These are phyloP conservation scores for Pionites leucogaster DNA, from an alignment of 2,113 vertebrate genomes.

Conservation along the genomic window DNA sequence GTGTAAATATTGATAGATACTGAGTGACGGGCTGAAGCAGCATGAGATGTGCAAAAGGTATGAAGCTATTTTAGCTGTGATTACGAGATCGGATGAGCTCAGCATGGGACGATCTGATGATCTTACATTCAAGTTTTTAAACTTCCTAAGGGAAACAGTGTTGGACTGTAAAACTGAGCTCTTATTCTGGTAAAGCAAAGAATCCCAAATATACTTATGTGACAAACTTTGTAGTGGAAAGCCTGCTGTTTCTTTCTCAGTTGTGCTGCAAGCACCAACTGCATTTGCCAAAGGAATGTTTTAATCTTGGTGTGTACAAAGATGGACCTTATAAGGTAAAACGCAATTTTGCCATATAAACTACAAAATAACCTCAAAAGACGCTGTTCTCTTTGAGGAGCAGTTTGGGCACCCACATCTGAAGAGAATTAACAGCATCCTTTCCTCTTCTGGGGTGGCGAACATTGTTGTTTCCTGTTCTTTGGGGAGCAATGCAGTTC, in stretches of 20 bases:
- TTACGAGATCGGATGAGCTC: background rate
- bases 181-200: background rate
- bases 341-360: background rate
- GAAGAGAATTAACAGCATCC: background rate
- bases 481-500: accelerated
- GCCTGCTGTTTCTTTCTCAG: background rate
- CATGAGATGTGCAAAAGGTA: background rate
- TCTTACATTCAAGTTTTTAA: background rate
- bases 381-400: background rate
- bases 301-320: background rate
- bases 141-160: background rate
- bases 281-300: background rate
- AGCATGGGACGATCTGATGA: background rate
- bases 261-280: background rate
- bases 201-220: background rate
- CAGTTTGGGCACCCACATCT: background rate
- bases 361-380: background rate
- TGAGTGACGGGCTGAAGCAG: background rate
- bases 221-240: background rate
- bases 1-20: background rate
- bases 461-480: accelerated
- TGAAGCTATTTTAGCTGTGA: background rate
- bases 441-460: background rate
- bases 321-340: background rate
- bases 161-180: background rate